A percentile compares a stretch with the other conserved stretches of the same genome.
Conservation (phyloP, 2,888 invertebrate genomes). For the Sturmia bella region DNA sequence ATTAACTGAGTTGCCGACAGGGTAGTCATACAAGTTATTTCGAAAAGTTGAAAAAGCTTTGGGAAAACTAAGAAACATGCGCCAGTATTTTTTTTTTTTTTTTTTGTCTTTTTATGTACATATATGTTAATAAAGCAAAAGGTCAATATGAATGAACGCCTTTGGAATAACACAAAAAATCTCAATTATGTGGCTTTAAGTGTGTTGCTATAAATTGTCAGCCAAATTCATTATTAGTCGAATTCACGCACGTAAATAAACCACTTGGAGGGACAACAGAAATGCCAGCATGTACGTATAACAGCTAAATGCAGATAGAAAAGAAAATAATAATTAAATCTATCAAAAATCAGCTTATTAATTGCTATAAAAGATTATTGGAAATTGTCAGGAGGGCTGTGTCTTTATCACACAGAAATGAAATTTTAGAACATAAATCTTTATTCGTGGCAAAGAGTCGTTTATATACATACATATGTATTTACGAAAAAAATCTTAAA, state of each 20-base stretch:
- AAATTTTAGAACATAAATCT: too few species aligned
- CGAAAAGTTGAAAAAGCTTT: constrained; percentile 21
- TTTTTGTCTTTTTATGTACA: not conserved
- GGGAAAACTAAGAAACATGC: constrained; percentile 26
- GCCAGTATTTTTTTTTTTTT: not conserved
- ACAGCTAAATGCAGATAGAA: too few species aligned
- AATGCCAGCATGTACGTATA: not conserved
- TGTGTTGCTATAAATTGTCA: constrained; percentile 25
- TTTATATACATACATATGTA: too few species aligned
- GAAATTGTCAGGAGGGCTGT: too few species aligned
- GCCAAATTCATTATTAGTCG: not conserved
- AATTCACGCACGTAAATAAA: not conserved
- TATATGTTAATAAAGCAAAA: constrained; percentile 12
- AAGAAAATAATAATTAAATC: too few species aligned
- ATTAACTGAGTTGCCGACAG: too few species aligned
- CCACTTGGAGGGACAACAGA: not conserved
- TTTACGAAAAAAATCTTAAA: too few species aligned
- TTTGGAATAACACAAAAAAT: constrained; percentile 33
- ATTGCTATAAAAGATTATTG: too few species aligned
- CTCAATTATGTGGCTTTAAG: constrained; percentile 42
- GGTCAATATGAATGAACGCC: constrained; percentile 52
- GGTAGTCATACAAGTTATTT: too few species aligned
- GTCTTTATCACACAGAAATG: too few species aligned
- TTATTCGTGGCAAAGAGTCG: too few species aligned
- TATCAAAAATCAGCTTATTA: too few species aligned